A percentile compares a stretch with the other conserved stretches of the same genome.
Evolutionary conservation across 2,888 invertebrate genomes (phyloP).

Genomic region (Ichneumoninae sp.): DNA sequence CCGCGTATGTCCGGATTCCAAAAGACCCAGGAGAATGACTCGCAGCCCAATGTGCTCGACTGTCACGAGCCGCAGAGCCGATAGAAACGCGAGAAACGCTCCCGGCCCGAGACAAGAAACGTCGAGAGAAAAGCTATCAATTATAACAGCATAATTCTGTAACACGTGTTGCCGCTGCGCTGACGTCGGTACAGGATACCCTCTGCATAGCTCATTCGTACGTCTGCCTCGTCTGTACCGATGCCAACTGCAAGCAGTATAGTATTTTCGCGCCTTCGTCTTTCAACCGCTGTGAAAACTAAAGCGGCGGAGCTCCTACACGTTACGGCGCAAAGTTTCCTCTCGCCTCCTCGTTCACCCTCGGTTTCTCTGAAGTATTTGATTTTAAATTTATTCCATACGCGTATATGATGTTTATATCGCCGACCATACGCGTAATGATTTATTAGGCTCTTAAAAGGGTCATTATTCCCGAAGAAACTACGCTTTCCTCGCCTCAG

Average conservation of each 20-base stretch:
- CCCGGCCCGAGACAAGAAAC: constrained; percentile 1
- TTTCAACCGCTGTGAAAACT: constrained; percentile 15
- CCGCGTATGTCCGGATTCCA: constrained; percentile 48
- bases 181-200: constrained; percentile 49
- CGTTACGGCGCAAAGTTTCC: constrained; percentile 13
- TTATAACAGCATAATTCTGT: constrained; percentile 66
- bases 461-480: constrained; percentile 39
- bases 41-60: constrained; percentile 61
- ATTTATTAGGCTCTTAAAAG: constrained; percentile 53
- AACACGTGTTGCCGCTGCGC: constrained; percentile 60
- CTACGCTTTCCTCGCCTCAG: constrained; percentile 24
- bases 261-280: constrained; percentile 31
- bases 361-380: constrained; percentile 28
- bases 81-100: constrained; percentile 47
- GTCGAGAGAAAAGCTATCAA: constrained; percentile 57
- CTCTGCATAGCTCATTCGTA: constrained; percentile 60
- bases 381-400: constrained; percentile 38
- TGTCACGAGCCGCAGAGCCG: constrained; percentile 60
- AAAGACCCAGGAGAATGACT: constrained; percentile 39
- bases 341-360: constrained; percentile 18
- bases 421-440: constrained; percentile 7
- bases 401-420: constrained; percentile 26
- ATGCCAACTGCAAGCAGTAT: constrained; percentile 56
- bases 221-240: constrained; percentile 44
- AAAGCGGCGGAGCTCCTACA: neutral